Percentiles rank a stretch among this genome's conserved stretches.
These are phyloP conservation scores for Laticauda colubrina DNA, from an alignment of 2,113 vertebrate genomes.

Conservation along the genomic window DNA sequence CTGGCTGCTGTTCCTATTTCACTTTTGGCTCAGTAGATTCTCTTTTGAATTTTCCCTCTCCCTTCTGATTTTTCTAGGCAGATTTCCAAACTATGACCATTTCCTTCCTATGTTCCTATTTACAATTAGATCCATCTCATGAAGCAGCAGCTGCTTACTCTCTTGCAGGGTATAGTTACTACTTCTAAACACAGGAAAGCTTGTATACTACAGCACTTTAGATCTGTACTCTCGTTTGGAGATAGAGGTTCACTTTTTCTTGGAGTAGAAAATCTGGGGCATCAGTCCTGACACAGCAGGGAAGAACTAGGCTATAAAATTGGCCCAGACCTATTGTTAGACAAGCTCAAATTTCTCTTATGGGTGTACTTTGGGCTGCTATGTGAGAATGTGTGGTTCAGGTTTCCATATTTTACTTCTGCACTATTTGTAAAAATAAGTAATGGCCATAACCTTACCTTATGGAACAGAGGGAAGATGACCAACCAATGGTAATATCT, in stretches of 20 bases:
- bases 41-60: background rate
- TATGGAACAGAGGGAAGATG: background rate
- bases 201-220: background rate
- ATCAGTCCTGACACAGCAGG: background rate
- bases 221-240: background rate
- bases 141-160: background rate
- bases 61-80: background rate
- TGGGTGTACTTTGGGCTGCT: background rate
- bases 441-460: background rate
- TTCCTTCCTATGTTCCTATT: background rate
- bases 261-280: background rate
- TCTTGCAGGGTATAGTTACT: background rate
- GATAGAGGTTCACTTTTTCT: background rate
- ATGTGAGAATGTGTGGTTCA: background rate
- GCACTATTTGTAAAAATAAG: background rate
- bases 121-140: background rate
- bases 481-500: background rate
- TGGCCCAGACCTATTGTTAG: background rate
- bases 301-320: background rate
- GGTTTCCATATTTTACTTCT: background rate
- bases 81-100: background rate
- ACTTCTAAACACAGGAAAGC: background rate
- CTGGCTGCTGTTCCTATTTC: background rate
- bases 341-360: background rate
- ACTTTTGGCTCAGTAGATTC: background rate